Evolutionary conservation across 2,797 vertebrate genomes (phyloP).

Genomic region (Avahi laniger): DNA sequence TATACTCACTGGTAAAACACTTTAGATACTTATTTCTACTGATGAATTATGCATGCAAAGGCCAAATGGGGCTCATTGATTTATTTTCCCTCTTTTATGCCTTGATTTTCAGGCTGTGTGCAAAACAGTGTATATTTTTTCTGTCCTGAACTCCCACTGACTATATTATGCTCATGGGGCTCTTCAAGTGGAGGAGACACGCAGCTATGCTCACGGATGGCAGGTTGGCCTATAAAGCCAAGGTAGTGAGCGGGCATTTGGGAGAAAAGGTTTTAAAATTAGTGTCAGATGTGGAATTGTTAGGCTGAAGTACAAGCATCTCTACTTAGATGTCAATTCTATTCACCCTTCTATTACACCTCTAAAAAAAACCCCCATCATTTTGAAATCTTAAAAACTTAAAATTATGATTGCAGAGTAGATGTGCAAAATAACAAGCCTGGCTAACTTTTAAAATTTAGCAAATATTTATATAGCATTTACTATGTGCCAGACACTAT

Average conservation of each 20-base stretch:
- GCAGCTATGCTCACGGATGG: constrained; percentile 64
- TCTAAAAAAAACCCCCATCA: not conserved
- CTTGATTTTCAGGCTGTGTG: constrained; percentile 78
- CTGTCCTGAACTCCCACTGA: constrained; percentile 73
- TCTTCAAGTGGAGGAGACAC: constrained; percentile 75
- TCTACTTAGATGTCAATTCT: constrained; percentile 29
- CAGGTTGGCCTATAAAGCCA: constrained; percentile 70
- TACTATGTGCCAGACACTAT: not conserved
- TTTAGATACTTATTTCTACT: constrained; percentile 69
- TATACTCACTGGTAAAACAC: constrained; percentile 49
- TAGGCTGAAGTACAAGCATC: constrained; percentile 8
- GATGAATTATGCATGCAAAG: constrained; percentile 76
- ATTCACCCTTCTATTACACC: not conserved
- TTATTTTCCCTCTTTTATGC: constrained; percentile 78
- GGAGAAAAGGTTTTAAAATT: constrained; percentile 76
- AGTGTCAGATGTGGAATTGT: constrained; percentile 73
- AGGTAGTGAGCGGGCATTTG: constrained; percentile 66
- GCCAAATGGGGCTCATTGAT: constrained; percentile 69
- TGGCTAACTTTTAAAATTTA: not conserved
- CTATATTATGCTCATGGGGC: constrained; percentile 77
- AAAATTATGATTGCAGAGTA: not conserved
- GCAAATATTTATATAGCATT: not conserved
- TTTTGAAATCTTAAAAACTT: constrained; percentile 23
- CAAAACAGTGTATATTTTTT: constrained; percentile 78
- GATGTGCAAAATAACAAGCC: not conserved